Evolutionary conservation across 2,113 vertebrate genomes (phyloP), one percentile per base, ranked within the genome.

Genomic region (Poeciliopsis prolifica): DNA sequence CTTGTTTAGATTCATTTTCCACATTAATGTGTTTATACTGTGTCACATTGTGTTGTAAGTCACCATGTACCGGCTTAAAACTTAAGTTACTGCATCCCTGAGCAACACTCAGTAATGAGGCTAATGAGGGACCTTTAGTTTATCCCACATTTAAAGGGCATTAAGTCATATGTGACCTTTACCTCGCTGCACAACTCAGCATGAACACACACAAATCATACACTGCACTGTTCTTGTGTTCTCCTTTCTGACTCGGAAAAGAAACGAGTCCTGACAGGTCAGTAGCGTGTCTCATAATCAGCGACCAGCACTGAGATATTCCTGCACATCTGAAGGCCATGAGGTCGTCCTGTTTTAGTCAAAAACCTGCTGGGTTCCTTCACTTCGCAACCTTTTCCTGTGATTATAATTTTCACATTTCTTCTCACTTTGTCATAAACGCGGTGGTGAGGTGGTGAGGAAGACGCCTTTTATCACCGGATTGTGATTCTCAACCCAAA

Each of bases 141-240:
- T 33, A 51, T 51, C 33, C 48, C 31, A 26, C 13, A 65, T 65
- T 77, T 63, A 80, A 79, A 77, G 73, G 77, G 26, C 77, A 62
- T n/a, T 67, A 60, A 60, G 65, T 79, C 26, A 7, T 28, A 5
- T 14, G 61, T 65, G 73, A 79, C 69, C 73, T 79, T 69, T 63
- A 42, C 5, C 4, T 0, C 0, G 28, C 48, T 22, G 11, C 64
- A 4, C 8, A 28, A 30, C 29, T 51, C 35, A 44, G 13, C 65
- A 33, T 42, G 71, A 64, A 51, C 29, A 26, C 28, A 9, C 17
- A 24, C 35, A 19, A 44, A 65, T 63, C 28, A 66, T n/a, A 33
- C 5, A 19, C 31, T 5, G 0, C 69, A 8, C 42, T 13, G 69
- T 65, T 65, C 30, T 61, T 33, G 22, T 61, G 28, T 0, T 74